Percentiles rank a stretch among this genome's conserved stretches.
phyloP scores from a whole-genome alignment of 2,888 invertebrate genomes.

The Monoplex corrugatus region DNA sequence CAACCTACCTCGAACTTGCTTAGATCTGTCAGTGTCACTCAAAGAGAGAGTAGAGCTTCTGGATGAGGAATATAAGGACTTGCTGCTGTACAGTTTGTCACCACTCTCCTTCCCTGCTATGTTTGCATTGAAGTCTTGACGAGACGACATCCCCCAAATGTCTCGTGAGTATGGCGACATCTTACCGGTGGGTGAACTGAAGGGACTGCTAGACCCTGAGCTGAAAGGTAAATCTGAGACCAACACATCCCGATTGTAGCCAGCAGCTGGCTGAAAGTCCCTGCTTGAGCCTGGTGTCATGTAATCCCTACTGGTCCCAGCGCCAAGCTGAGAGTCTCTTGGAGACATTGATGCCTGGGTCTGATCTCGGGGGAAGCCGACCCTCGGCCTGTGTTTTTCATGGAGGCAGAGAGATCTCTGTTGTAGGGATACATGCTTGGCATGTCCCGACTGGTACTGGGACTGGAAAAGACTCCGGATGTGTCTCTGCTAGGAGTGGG shows the following conservation, averaged over 20 bases:
- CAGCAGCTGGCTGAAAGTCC: background rate
- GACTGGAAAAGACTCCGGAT: background rate
- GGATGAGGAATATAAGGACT: background rate
- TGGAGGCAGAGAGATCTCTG: background rate
- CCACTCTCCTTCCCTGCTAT: constrained; percentile 35
- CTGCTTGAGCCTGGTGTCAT: background rate
- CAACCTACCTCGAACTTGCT: constrained; percentile 25
- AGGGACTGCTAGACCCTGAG: background rate
- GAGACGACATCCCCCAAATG: background rate
- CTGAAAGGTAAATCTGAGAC: background rate
- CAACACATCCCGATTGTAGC: no score
- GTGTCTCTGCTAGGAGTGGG: background rate
- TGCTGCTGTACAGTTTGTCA: background rate
- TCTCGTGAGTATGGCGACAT: background rate
- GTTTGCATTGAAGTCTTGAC: constrained; percentile 3
- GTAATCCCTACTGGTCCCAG: background rate
- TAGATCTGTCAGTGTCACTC: constrained; percentile 59
- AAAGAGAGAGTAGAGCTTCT: constrained; percentile 58
- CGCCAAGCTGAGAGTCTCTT: background rate
- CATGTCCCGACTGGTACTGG: background rate
- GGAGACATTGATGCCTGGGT: background rate
- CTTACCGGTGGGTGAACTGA: background rate
- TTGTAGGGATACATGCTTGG: background rate
- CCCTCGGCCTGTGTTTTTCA: background rate
- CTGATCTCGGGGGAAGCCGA: background rate